Evolutionary conservation across 2,888 invertebrate species (phyloP), one percentile per base, ranked within the genome.

Genomic region (Bombylius discolor): DNA sequence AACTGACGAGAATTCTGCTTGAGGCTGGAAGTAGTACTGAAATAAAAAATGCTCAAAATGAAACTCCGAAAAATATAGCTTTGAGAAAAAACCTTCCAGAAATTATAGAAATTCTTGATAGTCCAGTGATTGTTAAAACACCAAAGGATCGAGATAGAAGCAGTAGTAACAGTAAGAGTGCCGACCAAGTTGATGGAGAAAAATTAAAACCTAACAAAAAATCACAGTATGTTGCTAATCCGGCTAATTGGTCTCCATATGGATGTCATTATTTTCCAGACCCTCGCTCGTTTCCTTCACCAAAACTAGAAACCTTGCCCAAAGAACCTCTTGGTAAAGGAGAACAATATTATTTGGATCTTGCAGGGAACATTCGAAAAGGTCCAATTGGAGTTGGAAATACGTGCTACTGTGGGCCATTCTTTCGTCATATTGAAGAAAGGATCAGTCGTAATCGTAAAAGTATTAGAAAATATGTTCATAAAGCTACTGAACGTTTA

Each of bases 321-420:
- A 81, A 86, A 70, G 91, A 92, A 71, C 92, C 92, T 0, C 75
- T 93, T 31, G 81, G 81, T 64, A 84, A 85, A 66, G 96, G 95
- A 58, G 92, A 94, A 74, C 94, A 95, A 72, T 96, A 96, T 73
- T 97, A 87, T 72, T 78, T 95, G 63, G 96, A 96, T 72, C 79
- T 97, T 62, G 94, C 93, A 13, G 96, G 96, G 4, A 94, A 95
- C 68, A 90, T 96, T 59, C 85, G 91, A 64, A 95, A 96, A 76
- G 95, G 95, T 3, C 95, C 95, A 0, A 85, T 94, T n/a, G 94
- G 95, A 1, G 87, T 91, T 4, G 92, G 93, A 0, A 90, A 92
- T 70, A 89, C 89, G 1, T 94, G 93, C 72, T 92, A 91, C 68
- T 96, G 96, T 69, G 91, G 89, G 0, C 95, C 95, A 0, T 85